phyloP scores from a whole-genome alignment of 2,888 invertebrate species.

The Eucera pruinosa region DNA sequence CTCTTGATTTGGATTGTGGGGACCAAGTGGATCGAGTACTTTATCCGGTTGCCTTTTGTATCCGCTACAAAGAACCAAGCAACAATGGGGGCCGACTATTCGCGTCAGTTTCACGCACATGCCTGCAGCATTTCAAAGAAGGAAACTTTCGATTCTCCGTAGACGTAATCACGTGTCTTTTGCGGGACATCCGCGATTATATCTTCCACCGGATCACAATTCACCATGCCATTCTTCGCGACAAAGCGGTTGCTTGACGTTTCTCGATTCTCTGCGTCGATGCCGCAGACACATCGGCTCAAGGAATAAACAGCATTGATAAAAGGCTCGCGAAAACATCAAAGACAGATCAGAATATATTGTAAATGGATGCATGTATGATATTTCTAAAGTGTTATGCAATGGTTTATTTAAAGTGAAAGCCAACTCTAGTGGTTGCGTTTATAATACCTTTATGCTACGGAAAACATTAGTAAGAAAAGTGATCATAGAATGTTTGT shows the following conservation, averaged over 20 bases:
- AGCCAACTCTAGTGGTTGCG: background rate
- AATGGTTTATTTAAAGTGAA: too few relatives aligned
- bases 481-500: too few relatives aligned
- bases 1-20: constrained; percentile 45
- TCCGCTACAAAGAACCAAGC: constrained; percentile 48
- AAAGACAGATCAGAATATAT: background rate
- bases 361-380: too few relatives aligned
- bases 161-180: constrained; percentile 35
- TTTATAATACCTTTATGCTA: too few relatives aligned
- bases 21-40: constrained; percentile 57
- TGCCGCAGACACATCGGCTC: constrained; percentile 12
- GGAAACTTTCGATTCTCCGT: constrained; percentile 36
- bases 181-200: constrained; percentile 23
- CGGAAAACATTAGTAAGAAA: too few relatives aligned
- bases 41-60: constrained; percentile 62
- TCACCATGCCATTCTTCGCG: constrained; percentile 4
- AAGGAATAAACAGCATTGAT: background rate
- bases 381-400: background rate
- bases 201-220: constrained; percentile 19
- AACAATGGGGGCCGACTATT: constrained; percentile 43
- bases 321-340: constrained; percentile 3
- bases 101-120: constrained; percentile 58
- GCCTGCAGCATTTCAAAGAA: constrained; percentile 28
- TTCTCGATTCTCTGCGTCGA: background rate
- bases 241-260: constrained; percentile 1